Evolutionary conservation across 2,888 invertebrate genomes (phyloP), one percentile per base, ranked within the genome.

Genomic region (Drosophila rellima): DNA sequence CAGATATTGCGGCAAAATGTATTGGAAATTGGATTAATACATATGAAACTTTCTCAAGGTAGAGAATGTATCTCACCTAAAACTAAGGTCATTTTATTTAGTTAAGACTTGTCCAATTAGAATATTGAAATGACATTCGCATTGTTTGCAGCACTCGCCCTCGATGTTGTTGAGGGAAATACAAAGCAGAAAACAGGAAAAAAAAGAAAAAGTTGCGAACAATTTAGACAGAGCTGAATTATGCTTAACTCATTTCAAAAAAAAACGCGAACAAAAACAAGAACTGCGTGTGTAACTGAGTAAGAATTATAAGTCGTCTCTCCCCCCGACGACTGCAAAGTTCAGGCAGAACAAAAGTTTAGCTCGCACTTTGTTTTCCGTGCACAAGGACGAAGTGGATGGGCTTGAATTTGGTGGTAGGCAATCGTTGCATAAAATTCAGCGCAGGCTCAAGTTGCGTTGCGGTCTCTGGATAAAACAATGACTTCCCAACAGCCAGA

Each of bases 281-380:
- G 45, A 63, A 59, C 51, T 70, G 52, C 62, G 39, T 56, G 52
- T 56, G 52, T 20, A 61, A 57, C 65, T 57, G 35, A 62, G 54
- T 57, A 57, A 59, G 54, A 76, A 73, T 73, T 73, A 73, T 55
- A 79, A 66, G 48, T 8, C n/a, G n/a, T 7, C 17, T 33, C 40
- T 42, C 15, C 23, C 7, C 48, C 11, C 23, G 55, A 35, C 35
- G 35, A 50, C 47, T 13, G 65, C 78, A 87, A 85, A 89, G 89
- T 88, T 88, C 88, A 84, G 70, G 50, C 78, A 59, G 74, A 82
- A 88, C 79, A 88, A 89, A 88, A 89, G 88, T 89, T 88, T 84
- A 88, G 81, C 81, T 82, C 86, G 63, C 69, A 77, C 89, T 78
- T 88, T 88, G 86, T 88, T 88, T 77, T 75, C 76, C 75, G 66